Base-by-base conservation (phyloP, 2,113 vertebrate genomes). In the Semnornis frantzii region DNA sequence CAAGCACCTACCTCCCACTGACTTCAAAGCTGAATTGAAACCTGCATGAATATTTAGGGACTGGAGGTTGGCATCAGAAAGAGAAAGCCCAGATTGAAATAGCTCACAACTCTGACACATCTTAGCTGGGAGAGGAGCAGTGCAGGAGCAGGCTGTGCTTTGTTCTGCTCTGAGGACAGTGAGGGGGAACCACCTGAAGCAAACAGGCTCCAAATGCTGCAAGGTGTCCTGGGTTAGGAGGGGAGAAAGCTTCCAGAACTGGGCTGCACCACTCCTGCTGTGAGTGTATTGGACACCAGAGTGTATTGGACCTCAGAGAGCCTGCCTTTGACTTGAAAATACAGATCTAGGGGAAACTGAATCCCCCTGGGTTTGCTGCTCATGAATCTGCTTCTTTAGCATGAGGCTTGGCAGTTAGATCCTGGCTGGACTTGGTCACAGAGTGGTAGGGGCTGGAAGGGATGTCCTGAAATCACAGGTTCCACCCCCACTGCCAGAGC, bases 101-200 rank as follows among this genome's bases (percentile, higher is more conserved):
- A 94, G 73, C 81, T 69, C 76, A 54, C 7, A 30, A 24, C 44
- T 74, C 83, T 75, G 52, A 90, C 86, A 76, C 44, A 62, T 68
- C 70, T 34, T 46, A 52, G 0, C 76, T 8, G 17, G 57, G n/a
- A 37, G 42, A 21, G 2, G 5, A 71, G 0, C 4, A 6, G 17
- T 1, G 3, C 42, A 69, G 34, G 13, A 70, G 20, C 31, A 19
- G 28, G 3, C 39, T 25, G 3, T 1, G 3, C 27, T 39, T n/a
- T 4, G 4, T 18, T 70, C 84, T 46, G 5, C 27, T 42, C 0
- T 0, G 8, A 6, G 5, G 2, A 1, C 3, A 15, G 1, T 0
- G 7, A 4, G 4, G 6, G 17, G 34, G 44, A 48, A 46, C 0
- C 57, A 76, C 12, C 28, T 63, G 1, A 19, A 63, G 80, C 63